Evolutionary conservation across 2,888 invertebrate genomes (phyloP).

Genomic region (Pseudanteris insignis): DNA sequence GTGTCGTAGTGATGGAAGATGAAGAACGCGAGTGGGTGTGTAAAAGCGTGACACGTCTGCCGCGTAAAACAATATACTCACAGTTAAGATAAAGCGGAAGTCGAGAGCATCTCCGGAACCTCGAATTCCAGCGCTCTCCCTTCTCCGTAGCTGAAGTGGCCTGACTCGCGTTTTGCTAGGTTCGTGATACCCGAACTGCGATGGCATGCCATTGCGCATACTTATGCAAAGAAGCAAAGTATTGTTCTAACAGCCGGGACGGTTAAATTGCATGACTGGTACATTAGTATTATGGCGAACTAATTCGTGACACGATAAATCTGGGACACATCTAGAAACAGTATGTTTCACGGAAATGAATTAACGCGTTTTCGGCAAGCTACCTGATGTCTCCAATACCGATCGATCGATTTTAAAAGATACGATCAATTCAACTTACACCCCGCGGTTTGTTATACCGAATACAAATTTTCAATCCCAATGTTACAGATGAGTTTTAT

Average conservation of each 20-base stretch:
- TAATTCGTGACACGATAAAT: conserved; percentile 38
- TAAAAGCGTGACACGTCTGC: conserved; percentile 40
- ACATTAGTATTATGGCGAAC: conserved; percentile 32
- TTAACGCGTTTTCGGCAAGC: conserved; percentile 27
- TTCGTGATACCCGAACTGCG: conserved; percentile 28
- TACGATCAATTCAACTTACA: too few species aligned
- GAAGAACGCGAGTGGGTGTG: too few species aligned
- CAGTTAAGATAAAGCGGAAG: conserved; percentile 54
- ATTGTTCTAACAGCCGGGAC: conserved; percentile 31
- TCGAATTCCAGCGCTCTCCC: conserved; percentile 40
- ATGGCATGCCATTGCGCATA: conserved; percentile 32
- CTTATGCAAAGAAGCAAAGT: conserved; percentile 39
- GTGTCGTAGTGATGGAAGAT: too few species aligned
- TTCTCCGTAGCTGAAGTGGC: conserved; percentile 44
- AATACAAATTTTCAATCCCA: too few species aligned
- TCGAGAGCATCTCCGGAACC: conserved; percentile 46
- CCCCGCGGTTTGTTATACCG: too few species aligned
- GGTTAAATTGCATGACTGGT: conserved; percentile 40
- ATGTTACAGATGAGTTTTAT: too few species aligned
- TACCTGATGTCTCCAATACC: conserved; percentile 23
- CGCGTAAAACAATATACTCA: conserved; percentile 55
- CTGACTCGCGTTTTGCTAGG: conserved; percentile 26
- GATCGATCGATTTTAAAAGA: too few species aligned
- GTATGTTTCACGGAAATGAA: conserved; percentile 34
- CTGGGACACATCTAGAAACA: conserved; percentile 24